A percentile compares a stretch with the other conserved stretches of the same genome.
Evolutionary conservation across 2,797 vertebrate species (phyloP).

Genomic region (Lithobates sylvaticus): DNA sequence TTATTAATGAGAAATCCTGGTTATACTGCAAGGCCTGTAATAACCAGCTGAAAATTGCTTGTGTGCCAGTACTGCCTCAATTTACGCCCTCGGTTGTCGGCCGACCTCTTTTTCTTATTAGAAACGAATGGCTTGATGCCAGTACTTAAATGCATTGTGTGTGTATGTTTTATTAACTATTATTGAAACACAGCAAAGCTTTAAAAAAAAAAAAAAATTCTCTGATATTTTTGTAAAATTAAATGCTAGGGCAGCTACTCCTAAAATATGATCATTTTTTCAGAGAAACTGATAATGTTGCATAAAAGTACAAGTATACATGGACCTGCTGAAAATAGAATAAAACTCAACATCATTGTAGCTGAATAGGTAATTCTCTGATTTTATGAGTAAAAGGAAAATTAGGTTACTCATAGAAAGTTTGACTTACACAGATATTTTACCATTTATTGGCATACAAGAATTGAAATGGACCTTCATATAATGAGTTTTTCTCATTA

Average conservation of each 20-base stretch:
- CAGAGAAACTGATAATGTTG: background rate
- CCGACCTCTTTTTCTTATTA: slow-evolving; percentile 49
- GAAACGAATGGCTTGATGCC: slow-evolving; percentile 49
- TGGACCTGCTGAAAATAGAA: background rate
- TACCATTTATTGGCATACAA: too few relatives aligned
- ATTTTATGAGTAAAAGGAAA: too few relatives aligned
- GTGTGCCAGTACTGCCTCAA: slow-evolving; percentile 45
- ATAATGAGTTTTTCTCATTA: too few relatives aligned
- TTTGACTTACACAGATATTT: too few relatives aligned
- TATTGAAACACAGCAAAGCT: slow-evolving; percentile 34
- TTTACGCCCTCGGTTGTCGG: slow-evolving; percentile 35
- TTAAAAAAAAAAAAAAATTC: slow-evolving; percentile 1
- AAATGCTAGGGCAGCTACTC: background rate
- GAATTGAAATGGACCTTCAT: too few relatives aligned
- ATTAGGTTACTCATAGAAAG: too few relatives aligned
- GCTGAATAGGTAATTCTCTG: too few relatives aligned
- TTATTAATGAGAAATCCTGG: slow-evolving; percentile 34
- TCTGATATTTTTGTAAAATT: background rate
- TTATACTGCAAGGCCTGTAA: slow-evolving; percentile 26
- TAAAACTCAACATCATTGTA: too few relatives aligned
- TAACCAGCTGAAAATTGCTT: slow-evolving; percentile 34
- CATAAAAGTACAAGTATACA: background rate
- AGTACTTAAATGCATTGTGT: slow-evolving; percentile 44
- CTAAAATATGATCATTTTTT: background rate
- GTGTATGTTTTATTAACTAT: slow-evolving; percentile 48